phyloP scores from a whole-genome alignment of 35 echinoderm and acorn worm genomes.

The Holothuria glaberrima region DNA sequence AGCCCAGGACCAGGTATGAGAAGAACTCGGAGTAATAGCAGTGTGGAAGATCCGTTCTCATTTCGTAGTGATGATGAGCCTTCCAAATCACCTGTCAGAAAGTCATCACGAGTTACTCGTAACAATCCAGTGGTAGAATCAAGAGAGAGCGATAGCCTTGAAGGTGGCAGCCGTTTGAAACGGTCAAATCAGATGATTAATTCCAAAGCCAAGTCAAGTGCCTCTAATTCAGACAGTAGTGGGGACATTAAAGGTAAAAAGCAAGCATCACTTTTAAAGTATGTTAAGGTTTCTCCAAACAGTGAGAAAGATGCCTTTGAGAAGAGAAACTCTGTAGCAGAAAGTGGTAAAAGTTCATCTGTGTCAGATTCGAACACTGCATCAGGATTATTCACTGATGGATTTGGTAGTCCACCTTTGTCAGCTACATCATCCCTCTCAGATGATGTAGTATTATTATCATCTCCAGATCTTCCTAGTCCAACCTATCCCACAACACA shows the following conservation, averaged over 20 bases:
- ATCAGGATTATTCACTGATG: slow-evolving; percentile 44
- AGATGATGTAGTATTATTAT: neutral
- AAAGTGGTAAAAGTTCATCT: neutral
- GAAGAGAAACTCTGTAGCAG: neutral
- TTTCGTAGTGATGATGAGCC: slow-evolving; percentile 40
- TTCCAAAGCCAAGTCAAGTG: slow-evolving; percentile 31
- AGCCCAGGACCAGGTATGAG: slow-evolving; percentile 18
- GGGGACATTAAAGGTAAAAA: slow-evolving; percentile 11
- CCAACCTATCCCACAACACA: slow-evolving; percentile 20
- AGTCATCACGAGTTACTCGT: slow-evolving; percentile 27
- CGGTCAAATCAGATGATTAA: neutral
- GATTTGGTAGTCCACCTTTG: slow-evolving; percentile 32
- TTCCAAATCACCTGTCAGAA: slow-evolving; percentile 27
- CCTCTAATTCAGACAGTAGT: slow-evolving; percentile 33
- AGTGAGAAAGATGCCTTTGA: neutral
- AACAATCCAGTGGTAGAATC: slow-evolving; percentile 1
- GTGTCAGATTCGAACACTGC: slow-evolving; percentile 13
- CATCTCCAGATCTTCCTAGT: slow-evolving; percentile 28
- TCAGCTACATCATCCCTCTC: slow-evolving; percentile 28
- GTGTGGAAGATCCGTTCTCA: slow-evolving; percentile 50
- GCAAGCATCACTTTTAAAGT: slow-evolving; percentile 30
- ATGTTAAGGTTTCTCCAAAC: slow-evolving; percentile 8
- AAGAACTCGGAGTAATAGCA: slow-evolving; percentile 50
- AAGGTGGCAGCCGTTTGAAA: slow-evolving; percentile 5
- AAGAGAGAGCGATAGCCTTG: neutral